These are phyloP conservation scores for Microcebus tavaratra DNA, from an alignment of 2,113 vertebrate species.

Conservation along the genomic window DNA sequence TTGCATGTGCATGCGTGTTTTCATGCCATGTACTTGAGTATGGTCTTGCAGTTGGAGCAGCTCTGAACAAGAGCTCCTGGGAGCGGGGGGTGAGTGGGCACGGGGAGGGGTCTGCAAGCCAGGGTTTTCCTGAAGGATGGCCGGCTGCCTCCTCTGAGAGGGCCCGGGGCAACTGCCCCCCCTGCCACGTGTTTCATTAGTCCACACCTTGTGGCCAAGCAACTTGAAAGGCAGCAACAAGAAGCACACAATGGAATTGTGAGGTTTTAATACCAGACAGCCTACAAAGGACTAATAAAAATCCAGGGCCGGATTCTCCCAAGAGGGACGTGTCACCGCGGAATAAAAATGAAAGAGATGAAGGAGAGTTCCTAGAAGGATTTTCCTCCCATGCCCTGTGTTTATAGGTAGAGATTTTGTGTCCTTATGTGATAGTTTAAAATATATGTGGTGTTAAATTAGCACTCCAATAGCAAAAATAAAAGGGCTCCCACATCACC, in stretches of 20 bases:
- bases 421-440: neutral
- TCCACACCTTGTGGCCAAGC: neutral
- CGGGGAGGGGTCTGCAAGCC: too few species aligned
- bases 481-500: neutral
- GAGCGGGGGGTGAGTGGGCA: fast-evolving
- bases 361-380: neutral
- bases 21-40: fast-evolving
- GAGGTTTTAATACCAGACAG: neutral
- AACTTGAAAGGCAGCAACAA: neutral
- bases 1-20: fast-evolving
- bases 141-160: fast-evolving
- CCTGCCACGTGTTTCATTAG: neutral
- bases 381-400: neutral
- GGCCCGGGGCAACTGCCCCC: neutral
- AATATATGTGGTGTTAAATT: neutral
- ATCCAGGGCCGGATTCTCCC: conserved; percentile 46
- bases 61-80: neutral
- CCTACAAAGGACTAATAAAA: neutral
- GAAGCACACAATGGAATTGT: neutral
- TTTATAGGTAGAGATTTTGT: neutral
- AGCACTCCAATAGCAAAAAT: neutral
- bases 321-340: neutral
- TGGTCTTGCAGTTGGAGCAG: neutral
- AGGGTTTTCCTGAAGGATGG: neutral
- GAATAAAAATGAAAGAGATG: neutral